Base-by-base conservation (phyloP, 2,888 invertebrate genomes). In the Argyresthia albistria region DNA sequence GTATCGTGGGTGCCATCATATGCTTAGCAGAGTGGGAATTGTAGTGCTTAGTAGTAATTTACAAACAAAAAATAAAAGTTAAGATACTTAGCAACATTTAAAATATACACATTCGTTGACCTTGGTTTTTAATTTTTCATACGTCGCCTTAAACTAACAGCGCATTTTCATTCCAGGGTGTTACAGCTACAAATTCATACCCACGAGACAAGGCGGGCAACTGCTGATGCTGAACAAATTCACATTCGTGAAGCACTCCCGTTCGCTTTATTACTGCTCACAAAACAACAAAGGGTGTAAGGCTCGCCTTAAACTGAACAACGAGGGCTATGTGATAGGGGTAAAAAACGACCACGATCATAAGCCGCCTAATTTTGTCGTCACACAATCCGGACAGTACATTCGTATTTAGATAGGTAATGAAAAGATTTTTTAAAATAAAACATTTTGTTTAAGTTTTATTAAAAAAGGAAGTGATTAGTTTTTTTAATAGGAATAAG, bases 211-310 rank as follows among this genome's bases (percentile, higher is more conserved):
- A 12, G 49, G 49, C 14, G 36, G 36, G 37, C n/a, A 49, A 9
- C 36, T 49, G 14, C 36, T 49, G 2, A 37, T 49, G 36, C 49
- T 49, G 36, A 37, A 37, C 14, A 37, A 0, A 9, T 37, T 36
- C 37, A 49, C 37, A 10, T 49, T 14, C n/a, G 14, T 35, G 3
- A 53, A 52, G 25, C 25, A 25, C 15, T 53, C 54, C 37, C 53
- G 56, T 8, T 46, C 53, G n/a, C 53, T 51, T 15, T 57, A 53
- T 51, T 53, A 54, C 37, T 57, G 57, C 16, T 57, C 57, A 3
- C 54, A 54, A 47, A 50, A 48, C 11, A 12, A 49, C 47, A 53
- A 53, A 39, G 55, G 55, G 4, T 51, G 36, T n/a, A 42, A 50
- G 42, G 42, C 50, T 42, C 8, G n/a, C 8, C 25, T 46, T 10